A percentile compares a stretch with the other conserved stretches of the same genome.
phyloP scores from a whole-genome alignment of 2,113 vertebrate species.

The Limnothrissa miodon region DNA sequence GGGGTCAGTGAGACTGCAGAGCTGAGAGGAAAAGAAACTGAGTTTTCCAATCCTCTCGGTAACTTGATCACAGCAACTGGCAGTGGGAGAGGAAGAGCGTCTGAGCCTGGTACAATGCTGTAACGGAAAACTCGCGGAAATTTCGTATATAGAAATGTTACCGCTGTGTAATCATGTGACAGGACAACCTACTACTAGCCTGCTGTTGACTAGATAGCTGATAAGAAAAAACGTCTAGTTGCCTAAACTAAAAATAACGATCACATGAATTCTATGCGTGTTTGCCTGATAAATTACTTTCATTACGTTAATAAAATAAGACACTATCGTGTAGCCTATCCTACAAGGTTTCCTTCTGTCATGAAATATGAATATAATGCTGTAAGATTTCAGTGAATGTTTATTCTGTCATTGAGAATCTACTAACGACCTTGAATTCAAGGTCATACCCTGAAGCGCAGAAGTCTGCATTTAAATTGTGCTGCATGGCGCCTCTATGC shows the following conservation, averaged over 20 bases:
- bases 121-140: conserved; percentile 38
- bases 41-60: conserved; percentile 27
- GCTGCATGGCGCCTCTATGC: conserved; percentile 59
- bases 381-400: conserved; percentile 55
- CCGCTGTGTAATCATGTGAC: background rate
- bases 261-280: background rate
- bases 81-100: conserved; percentile 26
- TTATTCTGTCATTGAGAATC: conserved; percentile 57
- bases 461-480: conserved; percentile 50
- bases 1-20: conserved; percentile 50
- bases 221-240: background rate
- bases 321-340: background rate
- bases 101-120: conserved; percentile 29
- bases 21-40: conserved; percentile 26
- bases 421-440: conserved; percentile 71
- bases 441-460: conserved; percentile 71
- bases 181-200: background rate
- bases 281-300: background rate
- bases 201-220: background rate
- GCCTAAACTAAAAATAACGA: background rate
- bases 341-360: conserved; percentile 1
- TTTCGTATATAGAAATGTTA: conserved; percentile 4
- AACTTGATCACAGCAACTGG: conserved; percentile 56
- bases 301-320: background rate
- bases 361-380: conserved; percentile 14